phyloP scores from a whole-genome alignment of 2,113 vertebrate genomes.

The Pristiophorus japonicus region DNA sequence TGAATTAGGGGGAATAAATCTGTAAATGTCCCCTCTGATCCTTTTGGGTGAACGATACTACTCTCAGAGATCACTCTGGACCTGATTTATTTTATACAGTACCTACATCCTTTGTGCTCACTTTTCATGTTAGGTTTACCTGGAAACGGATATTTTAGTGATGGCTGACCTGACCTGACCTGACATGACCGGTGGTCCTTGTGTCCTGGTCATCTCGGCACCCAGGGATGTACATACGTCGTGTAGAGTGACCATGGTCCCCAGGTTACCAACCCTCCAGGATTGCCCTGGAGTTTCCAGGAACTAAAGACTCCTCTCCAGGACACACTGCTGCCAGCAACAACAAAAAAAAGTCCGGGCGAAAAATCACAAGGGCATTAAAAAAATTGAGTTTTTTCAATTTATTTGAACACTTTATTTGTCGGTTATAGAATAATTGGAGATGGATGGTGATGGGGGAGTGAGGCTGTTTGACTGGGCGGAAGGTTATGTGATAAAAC shows the following conservation, averaged over 20 bases:
- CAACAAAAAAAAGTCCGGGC: neutral
- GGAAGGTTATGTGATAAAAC: neutral
- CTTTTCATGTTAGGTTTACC: neutral
- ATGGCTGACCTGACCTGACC: neutral
- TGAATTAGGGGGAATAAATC: neutral
- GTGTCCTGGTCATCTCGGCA: too few species aligned
- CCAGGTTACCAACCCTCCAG: neutral
- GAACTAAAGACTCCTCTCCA: neutral
- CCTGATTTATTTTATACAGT: neutral
- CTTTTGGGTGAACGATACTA: neutral
- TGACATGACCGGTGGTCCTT: neutral
- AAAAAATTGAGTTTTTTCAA: neutral
- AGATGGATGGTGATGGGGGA: neutral
- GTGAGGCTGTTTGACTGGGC: neutral
- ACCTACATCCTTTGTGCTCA: too few species aligned
- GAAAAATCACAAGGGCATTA: neutral
- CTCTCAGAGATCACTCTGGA: neutral
- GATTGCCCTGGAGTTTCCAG: neutral
- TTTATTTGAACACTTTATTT: neutral
- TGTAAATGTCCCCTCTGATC: neutral
- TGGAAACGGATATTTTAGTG: neutral
- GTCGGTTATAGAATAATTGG: neutral
- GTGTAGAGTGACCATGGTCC: neutral
- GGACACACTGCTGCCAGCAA: neutral
- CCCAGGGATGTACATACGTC: neutral